Evolutionary conservation across 2,888 invertebrate species (phyloP).

Genomic region (Mystacides longicornis): DNA sequence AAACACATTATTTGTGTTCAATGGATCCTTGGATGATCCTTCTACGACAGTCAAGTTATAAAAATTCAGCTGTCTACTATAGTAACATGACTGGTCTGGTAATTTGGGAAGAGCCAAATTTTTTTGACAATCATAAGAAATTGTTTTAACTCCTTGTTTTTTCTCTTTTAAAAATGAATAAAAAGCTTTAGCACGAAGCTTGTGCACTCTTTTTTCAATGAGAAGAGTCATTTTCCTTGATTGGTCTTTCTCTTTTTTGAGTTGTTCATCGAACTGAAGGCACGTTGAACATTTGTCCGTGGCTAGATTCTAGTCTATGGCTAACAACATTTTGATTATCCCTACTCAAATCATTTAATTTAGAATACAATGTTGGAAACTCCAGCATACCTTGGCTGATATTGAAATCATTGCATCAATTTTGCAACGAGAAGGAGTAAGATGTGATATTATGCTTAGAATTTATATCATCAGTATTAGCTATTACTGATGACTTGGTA

Average conservation of each 20-base stretch:
- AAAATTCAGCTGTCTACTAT: constrained; percentile 2
- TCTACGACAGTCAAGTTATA: background rate
- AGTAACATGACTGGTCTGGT: background rate
- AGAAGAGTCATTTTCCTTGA: background rate
- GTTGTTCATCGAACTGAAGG: background rate
- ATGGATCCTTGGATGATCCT: constrained; percentile 2
- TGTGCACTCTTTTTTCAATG: background rate
- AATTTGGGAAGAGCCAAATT: background rate
- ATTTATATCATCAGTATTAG: too few relatives aligned
- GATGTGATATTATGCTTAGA: too few relatives aligned
- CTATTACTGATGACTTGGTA: too few relatives aligned
- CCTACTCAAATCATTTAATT: too few relatives aligned
- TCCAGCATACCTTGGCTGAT: too few relatives aligned
- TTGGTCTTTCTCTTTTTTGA: background rate
- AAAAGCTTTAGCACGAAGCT: background rate
- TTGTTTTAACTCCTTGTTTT: background rate
- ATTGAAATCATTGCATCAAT: too few relatives aligned
- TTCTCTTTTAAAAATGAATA: background rate
- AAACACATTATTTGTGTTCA: background rate
- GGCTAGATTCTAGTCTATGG: too few relatives aligned
- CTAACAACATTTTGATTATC: too few relatives aligned
- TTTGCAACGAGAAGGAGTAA: too few relatives aligned
- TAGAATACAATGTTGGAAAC: too few relatives aligned
- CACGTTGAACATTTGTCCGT: background rate
- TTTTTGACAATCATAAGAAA: background rate